These are phyloP conservation scores for Apamea epomidion DNA, from an alignment of 2,888 invertebrate genomes.

Conservation along the genomic window DNA sequence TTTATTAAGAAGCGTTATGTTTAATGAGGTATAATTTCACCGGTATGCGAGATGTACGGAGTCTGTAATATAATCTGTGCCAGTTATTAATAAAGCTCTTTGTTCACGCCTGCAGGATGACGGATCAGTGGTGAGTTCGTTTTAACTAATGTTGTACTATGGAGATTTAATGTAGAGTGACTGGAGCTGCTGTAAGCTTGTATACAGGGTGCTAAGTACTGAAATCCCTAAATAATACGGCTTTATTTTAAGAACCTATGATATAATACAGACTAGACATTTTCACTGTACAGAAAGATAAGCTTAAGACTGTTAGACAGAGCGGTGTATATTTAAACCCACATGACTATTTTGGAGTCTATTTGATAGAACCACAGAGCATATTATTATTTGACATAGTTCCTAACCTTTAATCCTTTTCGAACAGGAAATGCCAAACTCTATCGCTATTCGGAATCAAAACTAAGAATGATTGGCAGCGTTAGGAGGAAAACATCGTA, in stretches of 20 bases:
- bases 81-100: constrained; percentile 77
- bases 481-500: constrained; percentile 14
- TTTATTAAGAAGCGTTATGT: constrained; percentile 61
- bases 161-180: constrained; percentile 48
- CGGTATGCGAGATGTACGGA: constrained; percentile 44
- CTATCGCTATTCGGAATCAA: neutral
- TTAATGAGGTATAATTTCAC: constrained; percentile 63
- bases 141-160: constrained; percentile 61
- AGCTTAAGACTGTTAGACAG: neutral
- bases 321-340: neutral
- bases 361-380: neutral
- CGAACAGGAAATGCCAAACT: constrained; percentile 2
- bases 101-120: constrained; percentile 88
- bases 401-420: neutral
- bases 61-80: constrained; percentile 73
- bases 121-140: constrained; percentile 89
- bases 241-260: neutral
- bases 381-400: neutral
- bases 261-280: neutral
- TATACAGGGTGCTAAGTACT: neutral
- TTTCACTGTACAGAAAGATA: neutral
- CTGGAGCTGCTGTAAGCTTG: constrained; percentile 8
- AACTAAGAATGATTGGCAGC: constrained; percentile 37
- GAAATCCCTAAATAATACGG: neutral
- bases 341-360: neutral